Base-by-base conservation (phyloP, 2,797 vertebrate species). In the Lycodopsis pacificus region DNA sequence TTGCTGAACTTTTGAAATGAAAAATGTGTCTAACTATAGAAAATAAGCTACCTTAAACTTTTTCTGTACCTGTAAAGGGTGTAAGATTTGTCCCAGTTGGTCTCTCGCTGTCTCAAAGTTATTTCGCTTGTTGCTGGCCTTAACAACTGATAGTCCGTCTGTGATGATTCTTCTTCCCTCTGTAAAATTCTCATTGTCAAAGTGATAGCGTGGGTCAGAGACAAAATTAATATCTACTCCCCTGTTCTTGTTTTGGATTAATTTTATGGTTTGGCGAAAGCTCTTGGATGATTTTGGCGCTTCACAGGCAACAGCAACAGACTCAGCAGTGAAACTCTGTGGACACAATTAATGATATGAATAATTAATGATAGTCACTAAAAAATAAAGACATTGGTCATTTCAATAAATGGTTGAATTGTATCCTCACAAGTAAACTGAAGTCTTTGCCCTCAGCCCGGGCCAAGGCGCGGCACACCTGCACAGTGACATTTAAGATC, bases 11-110 rank as follows among this genome's bases (percentile, higher is more conserved):
- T 70, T n/a, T 46, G 7, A 69, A 44, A 56, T 48, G 5, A 1
- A 25, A 49, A 32, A 49, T 62, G 25, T 71, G 53, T 25, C 32
- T 17, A 44, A 4, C 14, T 17, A 15, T 15, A 44, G 42, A 44
- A 44, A 17, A 44, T 1, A 15, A 15, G 36, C 36, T 38, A 38
- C 36, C 36, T 10, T 38, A 38, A 44, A 44, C 42, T 44, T 17
- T 44, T 6, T 44, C 17, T 44, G 14, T 44, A 94, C 94, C 90
- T 94, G 93, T 51, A 94, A 65, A 7, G 88, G 72, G 58, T 94
- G 93, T 7, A 84, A 53, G 7, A 89, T 65, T 42, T 22, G 19
- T 22, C 93, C 94, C 72, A 94, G 73, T 10, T 14, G 65, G 14
- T 73, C 5, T 72, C 82, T 80, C 0, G 93, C 93, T 2, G 83